Base-by-base conservation (phyloP, 2,888 invertebrate species). In the Pandemis heparana region DNA sequence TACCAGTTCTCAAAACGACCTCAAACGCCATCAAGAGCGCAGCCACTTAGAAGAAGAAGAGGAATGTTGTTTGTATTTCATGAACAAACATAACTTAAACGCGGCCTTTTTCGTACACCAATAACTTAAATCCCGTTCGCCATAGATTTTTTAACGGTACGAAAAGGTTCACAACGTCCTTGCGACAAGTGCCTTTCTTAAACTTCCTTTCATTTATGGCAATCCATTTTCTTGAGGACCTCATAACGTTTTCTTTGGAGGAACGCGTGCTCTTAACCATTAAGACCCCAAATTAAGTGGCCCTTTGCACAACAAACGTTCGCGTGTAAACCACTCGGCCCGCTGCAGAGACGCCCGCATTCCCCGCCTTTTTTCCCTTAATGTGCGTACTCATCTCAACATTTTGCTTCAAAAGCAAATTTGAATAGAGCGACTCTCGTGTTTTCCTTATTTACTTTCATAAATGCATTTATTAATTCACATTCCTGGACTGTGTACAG, bases 231-330 rank as follows among this genome's bases (percentile, higher is more conserved):
- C 75, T 76, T 65, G 69, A 79, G 78, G 75, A 75, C 67, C 73
- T 62, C 77, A 76, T 72, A 71, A 79, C 77, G 75, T 78, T 83
- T 79, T 78, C 80, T 81, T 82, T 81, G 78, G 76, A 79, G 77
- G 76, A 78, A 79, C 75, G 78, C 77, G 77, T 80, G 75, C 77
- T 76, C 46, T 65, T 67, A 51, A 46, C 79, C 81, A 81, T 85
- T 85, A 85, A 75, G 77, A 72, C 61, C 76, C 78, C 75, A 79
- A 83, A 84, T 84, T 83, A 83, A 83, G 83, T 82, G 78, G 77
- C 75, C 71, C 79, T 80, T 75, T 59, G 67, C 66, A 62, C 66
- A 60, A 75, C 75, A 79, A 81, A 80, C 77, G 71, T 69, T 75
- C 67, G 64, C 74, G 69, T 75, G 71, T 72, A 76, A 76, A 77